A percentile compares a stretch with the other conserved stretches of the same genome.
These are phyloP conservation scores for Adelges cooleyi DNA, from an alignment of 1,140 invertebrate genomes.

Conservation along the genomic window DNA sequence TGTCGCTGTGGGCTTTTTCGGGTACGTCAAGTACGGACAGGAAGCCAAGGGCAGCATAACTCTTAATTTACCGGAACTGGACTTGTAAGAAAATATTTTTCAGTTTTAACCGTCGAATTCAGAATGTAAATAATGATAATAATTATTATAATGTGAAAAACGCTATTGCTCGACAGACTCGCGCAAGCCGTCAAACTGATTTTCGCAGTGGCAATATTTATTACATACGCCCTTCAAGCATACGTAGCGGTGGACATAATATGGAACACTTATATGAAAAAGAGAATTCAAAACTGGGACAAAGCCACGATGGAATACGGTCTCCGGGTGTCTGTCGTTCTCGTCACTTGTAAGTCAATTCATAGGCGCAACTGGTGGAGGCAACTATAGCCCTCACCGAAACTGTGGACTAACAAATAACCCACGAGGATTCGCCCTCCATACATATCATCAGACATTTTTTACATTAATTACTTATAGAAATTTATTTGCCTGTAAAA, in stretches of 20 bases:
- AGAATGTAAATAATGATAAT: too few species aligned
- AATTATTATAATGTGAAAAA: too few species aligned
- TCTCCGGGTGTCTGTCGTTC: constrained; percentile 51
- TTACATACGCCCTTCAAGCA: constrained; percentile 84
- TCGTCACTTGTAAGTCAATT: constrained; percentile 65
- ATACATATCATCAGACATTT: too few species aligned
- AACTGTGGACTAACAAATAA: too few species aligned
- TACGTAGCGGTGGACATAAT: constrained; percentile 87
- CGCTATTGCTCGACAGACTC: constrained; percentile 45
- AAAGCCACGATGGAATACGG: constrained; percentile 46
- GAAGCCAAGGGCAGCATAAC: constrained; percentile 55
- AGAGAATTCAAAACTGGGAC: constrained; percentile 33
- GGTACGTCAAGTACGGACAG: constrained; percentile 66
- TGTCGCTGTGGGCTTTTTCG: constrained; percentile 64
- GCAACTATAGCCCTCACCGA: too few species aligned
- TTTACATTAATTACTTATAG: too few species aligned
- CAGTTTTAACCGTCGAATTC: too few species aligned
- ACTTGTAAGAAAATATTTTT: neutral
- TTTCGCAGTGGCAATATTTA: constrained; percentile 77
- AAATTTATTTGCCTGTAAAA: too few species aligned
- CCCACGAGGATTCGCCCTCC: too few species aligned
- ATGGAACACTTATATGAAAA: constrained; percentile 60
- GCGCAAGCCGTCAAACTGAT: constrained; percentile 67
- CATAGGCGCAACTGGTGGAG: neutral
- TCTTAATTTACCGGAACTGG: constrained; percentile 52